Evolutionary conservation across 2,888 invertebrate genomes (phyloP).

Genomic region (Phyllotreta striolata): DNA sequence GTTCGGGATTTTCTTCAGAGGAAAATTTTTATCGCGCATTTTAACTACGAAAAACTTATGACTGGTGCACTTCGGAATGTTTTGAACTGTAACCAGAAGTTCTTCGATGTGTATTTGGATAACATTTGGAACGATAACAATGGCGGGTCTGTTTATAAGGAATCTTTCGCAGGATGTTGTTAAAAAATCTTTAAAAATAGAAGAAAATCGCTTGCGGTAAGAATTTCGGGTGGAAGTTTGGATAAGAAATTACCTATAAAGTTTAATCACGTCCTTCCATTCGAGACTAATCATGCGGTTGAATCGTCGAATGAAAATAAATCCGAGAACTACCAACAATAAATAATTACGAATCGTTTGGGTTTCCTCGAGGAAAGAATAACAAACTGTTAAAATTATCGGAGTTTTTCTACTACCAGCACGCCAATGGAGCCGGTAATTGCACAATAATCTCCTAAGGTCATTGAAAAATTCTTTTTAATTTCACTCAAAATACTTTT

Average conservation of each 20-base stretch:
- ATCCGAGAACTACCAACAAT: too few relatives aligned
- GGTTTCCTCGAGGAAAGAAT: too few relatives aligned
- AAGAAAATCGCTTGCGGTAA: background rate
- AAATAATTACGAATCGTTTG: too few relatives aligned
- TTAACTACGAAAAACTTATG: background rate
- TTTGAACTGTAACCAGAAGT: background rate
- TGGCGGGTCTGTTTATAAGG: constrained; percentile 9
- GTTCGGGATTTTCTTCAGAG: too few relatives aligned
- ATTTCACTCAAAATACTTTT: constrained; percentile 5
- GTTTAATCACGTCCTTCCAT: background rate
- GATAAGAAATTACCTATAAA: constrained; percentile 1
- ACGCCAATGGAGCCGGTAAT: background rate
- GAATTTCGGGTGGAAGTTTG: background rate
- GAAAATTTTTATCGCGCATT: too few relatives aligned
- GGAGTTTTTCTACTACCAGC: too few relatives aligned
- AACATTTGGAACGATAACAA: constrained; percentile 10
- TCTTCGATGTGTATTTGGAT: background rate
- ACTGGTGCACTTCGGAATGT: background rate
- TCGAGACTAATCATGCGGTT: background rate
- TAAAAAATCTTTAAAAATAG: constrained; percentile 12
- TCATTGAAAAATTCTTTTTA: constrained; percentile 8
- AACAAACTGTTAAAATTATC: too few relatives aligned
- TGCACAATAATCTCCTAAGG: background rate
- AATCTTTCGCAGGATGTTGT: constrained; percentile 1
- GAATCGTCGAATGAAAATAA: too few relatives aligned